These are phyloP conservation scores for Ichneumoninae sp. DNA, from an alignment of 2,888 invertebrate genomes.

Conservation along the genomic window DNA sequence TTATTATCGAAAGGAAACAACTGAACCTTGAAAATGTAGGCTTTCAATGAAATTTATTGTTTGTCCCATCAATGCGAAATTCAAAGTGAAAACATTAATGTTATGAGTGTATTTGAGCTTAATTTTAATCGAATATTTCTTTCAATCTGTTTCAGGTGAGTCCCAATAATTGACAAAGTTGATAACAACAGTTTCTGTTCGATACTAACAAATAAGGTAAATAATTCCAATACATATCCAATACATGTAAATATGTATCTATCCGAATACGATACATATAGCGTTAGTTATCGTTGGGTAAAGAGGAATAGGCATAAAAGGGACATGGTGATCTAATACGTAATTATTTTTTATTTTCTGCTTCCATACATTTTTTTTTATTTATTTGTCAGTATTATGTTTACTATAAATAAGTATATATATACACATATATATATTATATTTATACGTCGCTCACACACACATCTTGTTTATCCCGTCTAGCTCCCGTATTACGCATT, in stretches of 20 bases:
- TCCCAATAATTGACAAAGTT: constrained; percentile 13
- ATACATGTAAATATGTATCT: not conserved
- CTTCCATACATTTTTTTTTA: not conserved
- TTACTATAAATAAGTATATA: not conserved
- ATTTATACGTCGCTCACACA: not conserved
- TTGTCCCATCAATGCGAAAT: not conserved
- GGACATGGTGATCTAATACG: constrained; percentile 28
- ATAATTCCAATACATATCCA: not conserved
- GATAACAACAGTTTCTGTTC: constrained; percentile 16
- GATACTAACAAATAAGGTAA: constrained; percentile 39
- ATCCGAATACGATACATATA: not conserved
- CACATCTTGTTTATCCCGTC: constrained; percentile 25
- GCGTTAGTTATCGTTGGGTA: not conserved
- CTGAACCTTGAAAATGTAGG: no score
- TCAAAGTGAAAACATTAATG: not conserved
- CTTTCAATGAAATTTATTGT: not conserved
- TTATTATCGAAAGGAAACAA: not conserved
- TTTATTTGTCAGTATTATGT: no score
- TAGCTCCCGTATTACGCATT: constrained; percentile 58
- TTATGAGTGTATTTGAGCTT: not conserved
- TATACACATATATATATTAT: not conserved
- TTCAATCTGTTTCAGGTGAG: constrained; percentile 69
- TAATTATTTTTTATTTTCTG: constrained; percentile 12
- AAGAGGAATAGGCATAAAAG: not conserved
- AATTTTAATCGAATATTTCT: constrained; percentile 6